phyloP scores from a whole-genome alignment of 1,140 invertebrate species.

The Teleopsis dalmanni region DNA sequence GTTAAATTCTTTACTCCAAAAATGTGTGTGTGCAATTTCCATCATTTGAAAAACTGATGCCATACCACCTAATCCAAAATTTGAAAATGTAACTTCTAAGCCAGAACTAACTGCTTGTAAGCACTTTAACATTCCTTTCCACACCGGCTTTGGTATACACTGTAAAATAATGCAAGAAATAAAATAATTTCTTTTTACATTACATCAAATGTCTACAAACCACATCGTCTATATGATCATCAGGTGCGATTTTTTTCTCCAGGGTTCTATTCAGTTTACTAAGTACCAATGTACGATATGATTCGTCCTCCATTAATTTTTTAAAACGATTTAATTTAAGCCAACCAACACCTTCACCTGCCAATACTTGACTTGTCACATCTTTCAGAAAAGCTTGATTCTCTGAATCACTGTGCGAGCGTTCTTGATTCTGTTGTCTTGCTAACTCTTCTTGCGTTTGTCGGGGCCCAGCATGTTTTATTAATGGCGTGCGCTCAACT shows the following conservation, averaged over 20 bases:
- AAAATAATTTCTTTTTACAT: neutral
- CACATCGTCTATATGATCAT: slow-evolving; percentile 96
- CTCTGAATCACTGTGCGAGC: slow-evolving; percentile 68
- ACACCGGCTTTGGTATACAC: slow-evolving; percentile 81
- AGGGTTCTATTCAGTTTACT: slow-evolving; percentile 91
- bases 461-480: slow-evolving; percentile 68
- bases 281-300: slow-evolving; percentile 91
- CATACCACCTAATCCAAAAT: slow-evolving; percentile 93
- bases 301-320: slow-evolving; percentile 98
- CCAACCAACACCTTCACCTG: slow-evolving; percentile 96
- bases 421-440: slow-evolving; percentile 57
- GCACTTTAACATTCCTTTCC: slow-evolving; percentile 95
- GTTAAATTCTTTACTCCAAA: slow-evolving; percentile 82
- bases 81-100: slow-evolving; percentile 84
- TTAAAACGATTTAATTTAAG: slow-evolving; percentile 88
- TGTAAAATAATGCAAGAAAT: slow-evolving; percentile 40
- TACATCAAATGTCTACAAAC: slow-evolving; percentile 53
- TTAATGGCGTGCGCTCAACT: slow-evolving; percentile 83
- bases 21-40: slow-evolving; percentile 98
- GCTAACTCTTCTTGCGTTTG: slow-evolving; percentile 58
- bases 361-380: slow-evolving; percentile 81
- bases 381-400: slow-evolving; percentile 84
- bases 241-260: slow-evolving; percentile 86
- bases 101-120: slow-evolving; percentile 83
- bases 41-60: slow-evolving; percentile 93